These are phyloP conservation scores for Thamnophis sirtalis DNA, from an alignment of 2,113 vertebrate genomes.

Conservation along the genomic window DNA sequence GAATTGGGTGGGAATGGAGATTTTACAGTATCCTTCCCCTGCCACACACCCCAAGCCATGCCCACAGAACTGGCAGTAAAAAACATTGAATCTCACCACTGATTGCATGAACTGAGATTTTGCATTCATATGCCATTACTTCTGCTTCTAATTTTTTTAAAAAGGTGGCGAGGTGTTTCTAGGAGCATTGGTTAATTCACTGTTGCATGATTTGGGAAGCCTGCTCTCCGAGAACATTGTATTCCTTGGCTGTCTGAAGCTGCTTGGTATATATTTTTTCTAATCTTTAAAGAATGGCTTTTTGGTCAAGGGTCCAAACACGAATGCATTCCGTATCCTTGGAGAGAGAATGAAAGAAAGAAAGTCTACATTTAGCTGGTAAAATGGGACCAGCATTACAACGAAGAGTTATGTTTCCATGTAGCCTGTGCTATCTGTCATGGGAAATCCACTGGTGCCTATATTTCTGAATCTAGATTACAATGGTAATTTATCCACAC, in stretches of 20 bases:
- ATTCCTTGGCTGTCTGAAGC: neutral
- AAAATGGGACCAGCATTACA: neutral
- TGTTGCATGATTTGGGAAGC: neutral
- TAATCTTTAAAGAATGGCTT: neutral
- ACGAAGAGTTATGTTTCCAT: neutral
- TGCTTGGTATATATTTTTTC: neutral
- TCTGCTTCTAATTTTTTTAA: neutral
- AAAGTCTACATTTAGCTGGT: neutral
- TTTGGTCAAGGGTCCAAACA: neutral
- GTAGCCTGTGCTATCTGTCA: neutral
- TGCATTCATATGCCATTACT: neutral
- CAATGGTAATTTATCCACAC: neutral
- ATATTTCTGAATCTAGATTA: neutral
- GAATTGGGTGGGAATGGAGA: too few species aligned
- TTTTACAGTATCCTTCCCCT: too few species aligned
- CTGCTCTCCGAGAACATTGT: neutral
- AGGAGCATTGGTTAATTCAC: neutral
- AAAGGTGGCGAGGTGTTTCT: neutral
- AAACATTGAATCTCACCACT: too few species aligned
- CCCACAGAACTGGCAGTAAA: too few species aligned
- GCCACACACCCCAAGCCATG: too few species aligned
- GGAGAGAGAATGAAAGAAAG: neutral
- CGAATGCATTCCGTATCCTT: neutral
- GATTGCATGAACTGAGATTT: neutral
- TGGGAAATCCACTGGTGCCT: neutral